These are phyloP conservation scores for Sceliomorpha sp. DNA, from an alignment of 2,888 invertebrate species.

Conservation along the genomic window DNA sequence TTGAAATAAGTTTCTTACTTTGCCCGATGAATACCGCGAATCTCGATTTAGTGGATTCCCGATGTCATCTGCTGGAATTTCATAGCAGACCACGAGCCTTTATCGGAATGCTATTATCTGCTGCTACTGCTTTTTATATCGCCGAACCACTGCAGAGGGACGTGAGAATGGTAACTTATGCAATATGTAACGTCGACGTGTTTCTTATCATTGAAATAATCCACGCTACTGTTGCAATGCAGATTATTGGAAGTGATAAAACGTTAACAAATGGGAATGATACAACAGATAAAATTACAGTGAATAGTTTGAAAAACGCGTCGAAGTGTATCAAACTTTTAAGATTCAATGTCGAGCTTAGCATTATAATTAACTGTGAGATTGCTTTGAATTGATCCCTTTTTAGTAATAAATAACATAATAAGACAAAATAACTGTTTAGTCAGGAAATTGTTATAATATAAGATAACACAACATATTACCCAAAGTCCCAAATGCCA, in stretches of 20 bases:
- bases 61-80: constrained; percentile 29
- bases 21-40: constrained; percentile 7
- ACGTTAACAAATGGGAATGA: constrained; percentile 20
- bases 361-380: too few species aligned
- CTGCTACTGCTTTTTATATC: constrained; percentile 17
- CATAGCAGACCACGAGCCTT: constrained; percentile 11
- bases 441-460: too few species aligned
- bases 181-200: constrained; percentile 30
- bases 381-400: too few species aligned
- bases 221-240: constrained; percentile 36
- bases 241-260: constrained; percentile 44
- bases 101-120: constrained; percentile 35
- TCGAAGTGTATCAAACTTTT: constrained; percentile 18
- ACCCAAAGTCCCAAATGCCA: too few species aligned
- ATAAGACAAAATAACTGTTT: too few species aligned
- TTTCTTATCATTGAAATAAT: constrained; percentile 37
- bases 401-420: too few species aligned
- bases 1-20: constrained; percentile 26
- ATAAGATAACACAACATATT: too few species aligned
- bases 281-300: constrained; percentile 9
- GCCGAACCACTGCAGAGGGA: too few species aligned
- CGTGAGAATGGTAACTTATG: constrained; percentile 34
- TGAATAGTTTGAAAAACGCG: constrained; percentile 8
- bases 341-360: constrained; percentile 10
- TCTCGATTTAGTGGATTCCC: constrained; percentile 27